phyloP scores from a whole-genome alignment of 2,888 invertebrate species.

The Drosophila nigritarsus region DNA sequence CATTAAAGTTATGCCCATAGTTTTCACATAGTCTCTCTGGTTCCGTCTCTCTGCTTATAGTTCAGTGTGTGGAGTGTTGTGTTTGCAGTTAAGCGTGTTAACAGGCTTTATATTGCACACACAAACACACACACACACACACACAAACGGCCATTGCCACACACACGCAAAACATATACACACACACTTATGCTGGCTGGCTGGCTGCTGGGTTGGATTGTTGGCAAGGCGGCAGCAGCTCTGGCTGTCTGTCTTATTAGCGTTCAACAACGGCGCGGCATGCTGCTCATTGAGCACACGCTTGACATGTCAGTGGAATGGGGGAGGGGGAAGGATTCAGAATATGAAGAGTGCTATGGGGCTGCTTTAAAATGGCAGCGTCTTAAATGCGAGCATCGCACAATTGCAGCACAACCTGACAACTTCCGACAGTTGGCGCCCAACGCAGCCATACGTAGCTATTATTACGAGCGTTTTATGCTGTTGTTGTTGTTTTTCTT shows the following conservation, averaged over 20 bases:
- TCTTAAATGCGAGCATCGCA: constrained; percentile 36
- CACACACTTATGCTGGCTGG: constrained; percentile 35
- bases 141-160: constrained; percentile 23
- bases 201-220: constrained; percentile 12
- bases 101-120: constrained; percentile 75
- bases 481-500: constrained; percentile 3
- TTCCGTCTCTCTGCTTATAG: constrained; percentile 50
- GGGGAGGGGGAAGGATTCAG: background rate
- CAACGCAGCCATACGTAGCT: constrained; percentile 29
- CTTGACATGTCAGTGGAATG: constrained; percentile 38
- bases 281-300: constrained; percentile 60
- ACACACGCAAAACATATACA: constrained; percentile 14
- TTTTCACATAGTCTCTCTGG: constrained; percentile 53
- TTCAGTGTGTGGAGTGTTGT: constrained; percentile 19
- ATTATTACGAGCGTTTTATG: constrained; percentile 46
- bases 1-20: constrained; percentile 76
- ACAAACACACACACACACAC: constrained; percentile 33
- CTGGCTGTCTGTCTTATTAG: constrained; percentile 66
- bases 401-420: constrained; percentile 63
- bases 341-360: background rate
- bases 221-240: constrained; percentile 22
- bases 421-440: constrained; percentile 72
- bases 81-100: constrained; percentile 80
- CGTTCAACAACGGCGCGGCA: constrained; percentile 54
- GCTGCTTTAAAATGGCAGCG: constrained; percentile 62